Percentiles rank a stretch among this genome's conserved stretches.
These are phyloP conservation scores for Sciurus carolinensis DNA, from an alignment of 2,797 vertebrate species.

Conservation along the genomic window DNA sequence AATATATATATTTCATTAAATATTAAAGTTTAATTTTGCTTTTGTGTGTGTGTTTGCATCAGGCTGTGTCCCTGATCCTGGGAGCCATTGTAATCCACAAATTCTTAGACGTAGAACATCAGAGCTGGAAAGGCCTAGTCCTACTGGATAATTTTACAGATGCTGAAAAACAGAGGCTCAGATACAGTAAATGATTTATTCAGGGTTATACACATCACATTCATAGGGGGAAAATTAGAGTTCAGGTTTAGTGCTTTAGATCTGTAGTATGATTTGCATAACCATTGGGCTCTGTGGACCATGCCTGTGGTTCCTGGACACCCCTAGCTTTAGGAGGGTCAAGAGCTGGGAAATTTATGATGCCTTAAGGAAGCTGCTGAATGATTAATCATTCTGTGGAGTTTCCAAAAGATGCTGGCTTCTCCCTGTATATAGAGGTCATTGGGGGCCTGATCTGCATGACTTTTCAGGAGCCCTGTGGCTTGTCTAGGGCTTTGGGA, in stretches of 20 bases:
- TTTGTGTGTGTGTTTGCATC: constrained; percentile 82
- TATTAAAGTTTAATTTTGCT: constrained; percentile 91
- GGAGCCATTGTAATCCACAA: constrained; percentile 17
- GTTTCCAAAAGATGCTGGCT: neutral
- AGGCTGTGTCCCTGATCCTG: constrained; percentile 57
- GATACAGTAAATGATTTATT: neutral
- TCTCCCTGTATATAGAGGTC: neutral
- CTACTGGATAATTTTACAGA: neutral
- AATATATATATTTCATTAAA: constrained; percentile 92
- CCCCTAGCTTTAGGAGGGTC: neutral
- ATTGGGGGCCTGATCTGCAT: neutral
- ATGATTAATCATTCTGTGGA: constrained; percentile 65
- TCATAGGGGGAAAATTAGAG: neutral
- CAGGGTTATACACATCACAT: neutral
- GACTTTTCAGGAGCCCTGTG: neutral
- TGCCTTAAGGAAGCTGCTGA: constrained; percentile 51
- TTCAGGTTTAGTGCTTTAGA: fast-evolving
- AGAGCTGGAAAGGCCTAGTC: neutral
- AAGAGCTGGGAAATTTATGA: neutral
- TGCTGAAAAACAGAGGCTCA: neutral
- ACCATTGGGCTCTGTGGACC: neutral
- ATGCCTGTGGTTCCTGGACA: neutral
- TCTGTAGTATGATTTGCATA: neutral
- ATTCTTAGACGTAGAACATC: neutral
- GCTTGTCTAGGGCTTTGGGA: neutral